Evolutionary conservation across 1,140 invertebrate species (phyloP).

Genomic region (Chymomyza costata): DNA sequence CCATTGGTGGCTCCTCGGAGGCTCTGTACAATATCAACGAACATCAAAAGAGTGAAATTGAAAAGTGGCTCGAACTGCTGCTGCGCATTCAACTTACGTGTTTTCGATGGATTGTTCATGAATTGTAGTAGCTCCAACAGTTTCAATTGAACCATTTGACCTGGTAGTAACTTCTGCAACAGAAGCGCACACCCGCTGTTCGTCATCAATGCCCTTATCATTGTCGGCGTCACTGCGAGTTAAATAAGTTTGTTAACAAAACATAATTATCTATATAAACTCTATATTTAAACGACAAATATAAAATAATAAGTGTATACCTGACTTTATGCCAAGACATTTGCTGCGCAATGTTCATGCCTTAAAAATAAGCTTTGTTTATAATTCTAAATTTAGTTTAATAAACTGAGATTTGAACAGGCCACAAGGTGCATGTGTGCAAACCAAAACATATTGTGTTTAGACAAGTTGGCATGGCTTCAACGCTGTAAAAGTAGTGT

Average conservation of each 20-base stretch:
- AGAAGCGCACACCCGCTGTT: slow-evolving; percentile 1
- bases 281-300: neutral
- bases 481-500: too few species aligned
- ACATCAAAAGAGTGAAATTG: neutral
- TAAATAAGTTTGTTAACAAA: neutral
- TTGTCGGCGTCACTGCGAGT: neutral
- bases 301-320: slow-evolving; percentile 23
- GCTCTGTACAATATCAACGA: slow-evolving; percentile 26
- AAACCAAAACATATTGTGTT: too few species aligned
- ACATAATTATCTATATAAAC: neutral
- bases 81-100: slow-evolving; percentile 10
- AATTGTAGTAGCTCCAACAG: too few species aligned
- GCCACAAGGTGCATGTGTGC: too few species aligned
- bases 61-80: slow-evolving; percentile 3
- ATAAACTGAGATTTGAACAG: too few species aligned
- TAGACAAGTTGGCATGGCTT: too few species aligned
- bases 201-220: too few species aligned
- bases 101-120: too few species aligned
- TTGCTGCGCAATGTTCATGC: slow-evolving; percentile 34
- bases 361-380: too few species aligned
- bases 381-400: too few species aligned
- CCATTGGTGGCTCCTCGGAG: slow-evolving; percentile 44
- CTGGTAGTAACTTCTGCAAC: neutral
- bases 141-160: neutral
- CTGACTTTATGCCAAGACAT: slow-evolving; percentile 54